Evolutionary conservation across 2,888 invertebrate species (phyloP), one percentile per base, ranked within the genome.

Genomic region (Machimus rusticus): DNA sequence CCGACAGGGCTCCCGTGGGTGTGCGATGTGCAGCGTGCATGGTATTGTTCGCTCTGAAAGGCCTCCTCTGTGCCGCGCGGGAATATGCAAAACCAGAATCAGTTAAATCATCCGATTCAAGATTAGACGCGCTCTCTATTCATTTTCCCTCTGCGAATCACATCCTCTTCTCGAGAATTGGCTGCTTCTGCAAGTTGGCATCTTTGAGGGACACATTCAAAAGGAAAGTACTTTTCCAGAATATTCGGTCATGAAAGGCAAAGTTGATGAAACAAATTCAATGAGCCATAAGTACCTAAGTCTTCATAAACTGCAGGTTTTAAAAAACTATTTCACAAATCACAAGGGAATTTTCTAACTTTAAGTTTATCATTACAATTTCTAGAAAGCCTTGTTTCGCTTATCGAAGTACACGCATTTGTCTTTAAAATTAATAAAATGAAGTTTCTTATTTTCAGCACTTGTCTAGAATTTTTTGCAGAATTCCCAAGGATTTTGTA

Each of bases 61-160:
- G 23, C 79, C 14, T 43, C 43, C 43, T 78, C 46, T 23, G 37
- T 23, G 23, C 19, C 8, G 23, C 23, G 12, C 23, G 8, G 78
- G 39, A 78, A 51, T 46, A 79, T 43, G 51, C 43, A 31, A 28
- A 51, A 79, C 6, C 28, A 51, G 31, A 78, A 51, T 51, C 31
- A 6, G 28, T 79, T 79, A 79, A 51, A 46, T 79, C 79, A 79
- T 28, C 31, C 55, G 31, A 79, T 79, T 51, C 79, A 51, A 46
- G 79, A 79, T 79, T 79, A 79, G 51, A 31, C 79, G 51, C 79
- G 51, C 79, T 79, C 55, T 79, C 79, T 79, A 79, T 79, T 79
- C 12, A 28, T 6, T 51, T 19, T 46, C 14, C 51, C 2, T n/a
- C 16, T 79, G 31, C 79, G 31, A 46, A 2, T 78, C 43, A 78